Percentiles rank a stretch among this genome's conserved stretches.
These are phyloP conservation scores for Coreoperca whiteheadi DNA, from an alignment of 2,113 vertebrate genomes.

Conservation along the genomic window DNA sequence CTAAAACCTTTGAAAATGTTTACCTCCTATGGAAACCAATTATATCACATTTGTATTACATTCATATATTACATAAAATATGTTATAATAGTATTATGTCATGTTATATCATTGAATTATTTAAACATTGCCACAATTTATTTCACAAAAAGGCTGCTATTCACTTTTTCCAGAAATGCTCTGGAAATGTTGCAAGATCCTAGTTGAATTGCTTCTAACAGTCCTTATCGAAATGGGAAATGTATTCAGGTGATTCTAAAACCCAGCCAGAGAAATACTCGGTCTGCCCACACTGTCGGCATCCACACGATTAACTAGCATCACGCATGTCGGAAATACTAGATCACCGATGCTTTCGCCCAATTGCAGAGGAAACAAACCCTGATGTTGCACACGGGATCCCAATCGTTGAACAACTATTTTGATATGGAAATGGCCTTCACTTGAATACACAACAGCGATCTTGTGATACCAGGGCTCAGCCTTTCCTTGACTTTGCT, in stretches of 20 bases:
- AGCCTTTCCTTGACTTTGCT: constrained; percentile 26
- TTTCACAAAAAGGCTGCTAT: background rate
- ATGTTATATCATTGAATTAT: background rate
- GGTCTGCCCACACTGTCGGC: background rate
- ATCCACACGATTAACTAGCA: background rate
- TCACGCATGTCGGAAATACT: background rate
- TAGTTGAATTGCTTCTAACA: background rate
- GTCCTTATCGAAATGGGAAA: no score
- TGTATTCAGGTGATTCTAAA: background rate
- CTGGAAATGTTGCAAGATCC: background rate
- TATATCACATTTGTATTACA: background rate
- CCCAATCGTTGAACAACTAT: constrained; percentile 9
- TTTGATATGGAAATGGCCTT: constrained; percentile 17
- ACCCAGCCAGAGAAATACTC: background rate
- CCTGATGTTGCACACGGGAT: background rate
- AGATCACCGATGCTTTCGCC: background rate
- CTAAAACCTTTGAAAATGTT: background rate
- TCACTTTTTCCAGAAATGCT: background rate
- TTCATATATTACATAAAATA: background rate
- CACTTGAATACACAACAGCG: constrained; percentile 16
- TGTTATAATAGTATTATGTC: background rate
- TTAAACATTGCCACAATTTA: background rate
- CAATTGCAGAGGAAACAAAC: background rate
- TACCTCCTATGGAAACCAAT: background rate
- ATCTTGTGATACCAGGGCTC: constrained; percentile 9